Conservation (phyloP, 2,888 invertebrate species). For the Himalopsyche japonica region DNA sequence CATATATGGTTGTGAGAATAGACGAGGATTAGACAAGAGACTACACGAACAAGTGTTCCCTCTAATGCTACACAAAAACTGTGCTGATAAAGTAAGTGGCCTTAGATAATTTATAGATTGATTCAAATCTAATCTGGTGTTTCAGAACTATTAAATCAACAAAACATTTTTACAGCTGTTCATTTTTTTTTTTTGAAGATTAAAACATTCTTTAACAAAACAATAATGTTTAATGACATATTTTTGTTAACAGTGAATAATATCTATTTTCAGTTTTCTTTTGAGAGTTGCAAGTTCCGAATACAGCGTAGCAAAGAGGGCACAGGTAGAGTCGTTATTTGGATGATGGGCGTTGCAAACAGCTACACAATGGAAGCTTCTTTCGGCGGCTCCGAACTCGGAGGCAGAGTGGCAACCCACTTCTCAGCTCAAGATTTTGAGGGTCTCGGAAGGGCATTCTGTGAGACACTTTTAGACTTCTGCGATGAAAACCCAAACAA, state of each 20-base stretch:
- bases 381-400: constrained; percentile 86
- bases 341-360: constrained; percentile 93
- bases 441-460: constrained; percentile 85
- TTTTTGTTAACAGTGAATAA: not conserved
- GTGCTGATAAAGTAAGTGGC: constrained; percentile 76
- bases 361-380: constrained; percentile 96
- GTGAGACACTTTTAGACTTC: constrained; percentile 90
- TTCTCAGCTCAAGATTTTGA: constrained; percentile 71
- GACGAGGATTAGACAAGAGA: constrained; percentile 74
- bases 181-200: no score
- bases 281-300: constrained; percentile 91
- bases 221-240: not conserved
- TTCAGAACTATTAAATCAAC: not conserved
- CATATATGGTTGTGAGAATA: constrained; percentile 93
- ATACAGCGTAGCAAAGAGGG: constrained; percentile 94
- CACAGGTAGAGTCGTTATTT: constrained; percentile 90
- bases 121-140: not conserved
- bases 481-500: constrained; percentile 85
- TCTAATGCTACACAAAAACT: constrained; percentile 89
- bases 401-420: constrained; percentile 80
- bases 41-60: constrained; percentile 93
- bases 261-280: constrained; percentile 76
- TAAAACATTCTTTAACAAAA: not conserved
- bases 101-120: not conserved
- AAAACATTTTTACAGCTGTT: no score